Conservation (phyloP, 2,888 invertebrate species). For the Chrysotoxum bicinctum region DNA sequence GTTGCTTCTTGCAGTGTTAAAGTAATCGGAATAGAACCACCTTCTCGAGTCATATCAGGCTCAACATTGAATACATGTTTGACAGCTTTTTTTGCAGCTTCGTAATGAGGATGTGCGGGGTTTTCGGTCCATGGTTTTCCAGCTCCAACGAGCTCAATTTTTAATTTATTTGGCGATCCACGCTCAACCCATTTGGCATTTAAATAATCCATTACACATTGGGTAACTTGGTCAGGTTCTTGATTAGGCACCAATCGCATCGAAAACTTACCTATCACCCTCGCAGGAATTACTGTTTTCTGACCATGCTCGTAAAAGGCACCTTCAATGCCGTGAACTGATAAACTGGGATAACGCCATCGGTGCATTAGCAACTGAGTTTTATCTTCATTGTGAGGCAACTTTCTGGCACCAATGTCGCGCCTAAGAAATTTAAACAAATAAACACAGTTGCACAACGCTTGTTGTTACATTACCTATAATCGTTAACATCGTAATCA, state of each 20-base stretch:
- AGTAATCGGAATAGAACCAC: constrained; percentile 98
- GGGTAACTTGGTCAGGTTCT: constrained; percentile 90
- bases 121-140: constrained; percentile 97
- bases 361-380: constrained; percentile 94
- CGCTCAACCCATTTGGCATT: constrained; percentile 90
- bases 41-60: constrained; percentile 97
- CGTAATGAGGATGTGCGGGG: constrained; percentile 95
- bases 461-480: constrained; percentile 82
- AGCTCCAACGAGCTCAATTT: constrained; percentile 79
- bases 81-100: constrained; percentile 92
- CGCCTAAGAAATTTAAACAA: constrained; percentile 74
- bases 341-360: constrained; percentile 96
- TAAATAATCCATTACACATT: constrained; percentile 89
- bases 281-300: constrained; percentile 96
- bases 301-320: constrained; percentile 96
- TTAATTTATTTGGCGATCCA: constrained; percentile 93
- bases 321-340: constrained; percentile 96
- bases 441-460: background rate
- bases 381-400: constrained; percentile 91
- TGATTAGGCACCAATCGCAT: constrained; percentile 98
- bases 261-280: constrained; percentile 98
- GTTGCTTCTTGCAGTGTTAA: constrained; percentile 95
- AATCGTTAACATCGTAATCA: constrained; percentile 92
- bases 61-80: constrained; percentile 92
- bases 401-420: constrained; percentile 86